phyloP scores from a whole-genome alignment of 2,888 invertebrate genomes.

The Andrena bucephala region DNA sequence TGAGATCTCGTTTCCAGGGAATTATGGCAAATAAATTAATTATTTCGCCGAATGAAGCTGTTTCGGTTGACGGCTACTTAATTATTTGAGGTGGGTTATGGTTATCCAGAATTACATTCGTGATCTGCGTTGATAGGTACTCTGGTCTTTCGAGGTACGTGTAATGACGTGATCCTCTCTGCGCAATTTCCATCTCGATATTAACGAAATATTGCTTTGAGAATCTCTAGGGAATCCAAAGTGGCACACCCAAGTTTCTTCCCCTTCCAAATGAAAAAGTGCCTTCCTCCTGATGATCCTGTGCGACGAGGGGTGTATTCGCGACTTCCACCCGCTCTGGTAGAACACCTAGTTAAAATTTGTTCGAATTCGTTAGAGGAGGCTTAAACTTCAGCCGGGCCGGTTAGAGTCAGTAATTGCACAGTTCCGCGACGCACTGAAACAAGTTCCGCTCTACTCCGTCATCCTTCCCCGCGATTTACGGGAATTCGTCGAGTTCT shows the following conservation, averaged over 20 bases:
- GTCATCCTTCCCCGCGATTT: constrained; percentile 36
- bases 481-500: constrained; percentile 11
- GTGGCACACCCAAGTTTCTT: neutral
- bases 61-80: neutral
- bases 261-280: constrained; percentile 19
- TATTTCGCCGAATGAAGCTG: neutral
- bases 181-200: too few relatives aligned
- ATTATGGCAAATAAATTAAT: neutral
- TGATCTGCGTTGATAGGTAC: neutral
- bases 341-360: constrained; percentile 73
- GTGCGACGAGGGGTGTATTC: constrained; percentile 5
- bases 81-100: neutral
- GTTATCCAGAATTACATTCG: neutral
- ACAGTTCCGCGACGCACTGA: constrained; percentile 28
- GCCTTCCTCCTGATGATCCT: constrained; percentile 7
- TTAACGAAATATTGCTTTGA: too few relatives aligned
- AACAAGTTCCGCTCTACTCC: constrained; percentile 37
- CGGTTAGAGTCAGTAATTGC: constrained; percentile 68
- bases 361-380: constrained; percentile 76
- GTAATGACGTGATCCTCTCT: too few relatives aligned
- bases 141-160: neutral
- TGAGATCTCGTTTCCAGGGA: neutral
- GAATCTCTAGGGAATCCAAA: neutral
- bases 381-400: constrained; percentile 74
- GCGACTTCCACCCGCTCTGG: constrained; percentile 26